Evolutionary conservation across 2,797 vertebrate species (phyloP).

Genomic region (Acomys russatus): DNA sequence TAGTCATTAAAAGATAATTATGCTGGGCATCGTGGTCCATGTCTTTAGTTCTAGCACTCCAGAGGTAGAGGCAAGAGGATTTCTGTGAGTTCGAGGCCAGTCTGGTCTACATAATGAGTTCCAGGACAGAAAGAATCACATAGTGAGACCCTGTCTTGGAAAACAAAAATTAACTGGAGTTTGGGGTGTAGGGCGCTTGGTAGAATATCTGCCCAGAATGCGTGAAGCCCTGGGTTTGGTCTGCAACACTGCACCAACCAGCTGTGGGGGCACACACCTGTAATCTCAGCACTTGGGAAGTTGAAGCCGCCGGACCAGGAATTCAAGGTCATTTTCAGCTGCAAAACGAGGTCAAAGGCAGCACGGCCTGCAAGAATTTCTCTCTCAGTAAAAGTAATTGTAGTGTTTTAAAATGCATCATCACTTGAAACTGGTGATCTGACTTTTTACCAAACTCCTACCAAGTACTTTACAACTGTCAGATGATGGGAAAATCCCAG

Average conservation of each 20-base stretch:
- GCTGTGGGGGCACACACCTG: background rate
- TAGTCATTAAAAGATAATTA: background rate
- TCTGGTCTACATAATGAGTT: too few relatives aligned
- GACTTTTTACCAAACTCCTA: background rate
- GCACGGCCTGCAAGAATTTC: background rate
- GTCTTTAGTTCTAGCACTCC: too few relatives aligned
- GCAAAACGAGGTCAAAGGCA: background rate
- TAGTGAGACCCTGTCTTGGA: too few relatives aligned
- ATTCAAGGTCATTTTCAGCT: background rate
- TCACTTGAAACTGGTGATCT: background rate
- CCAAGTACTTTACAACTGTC: background rate
- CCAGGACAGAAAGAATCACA: too few relatives aligned
- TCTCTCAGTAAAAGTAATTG: background rate
- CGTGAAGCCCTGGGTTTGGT: background rate
- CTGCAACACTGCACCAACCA: too few relatives aligned
- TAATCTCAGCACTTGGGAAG: background rate
- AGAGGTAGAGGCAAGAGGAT: too few relatives aligned
- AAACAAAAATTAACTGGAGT: background rate
- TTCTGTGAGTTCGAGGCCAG: background rate
- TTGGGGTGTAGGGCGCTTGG: background rate
- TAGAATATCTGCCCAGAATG: background rate
- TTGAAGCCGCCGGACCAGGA: too few relatives aligned
- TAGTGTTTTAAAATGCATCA: background rate
- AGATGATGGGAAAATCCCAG: background rate
- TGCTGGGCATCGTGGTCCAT: background rate